These are phyloP conservation scores for Schlechtendalia chinensis DNA, from an alignment of 1,140 invertebrate species.

Conservation along the genomic window DNA sequence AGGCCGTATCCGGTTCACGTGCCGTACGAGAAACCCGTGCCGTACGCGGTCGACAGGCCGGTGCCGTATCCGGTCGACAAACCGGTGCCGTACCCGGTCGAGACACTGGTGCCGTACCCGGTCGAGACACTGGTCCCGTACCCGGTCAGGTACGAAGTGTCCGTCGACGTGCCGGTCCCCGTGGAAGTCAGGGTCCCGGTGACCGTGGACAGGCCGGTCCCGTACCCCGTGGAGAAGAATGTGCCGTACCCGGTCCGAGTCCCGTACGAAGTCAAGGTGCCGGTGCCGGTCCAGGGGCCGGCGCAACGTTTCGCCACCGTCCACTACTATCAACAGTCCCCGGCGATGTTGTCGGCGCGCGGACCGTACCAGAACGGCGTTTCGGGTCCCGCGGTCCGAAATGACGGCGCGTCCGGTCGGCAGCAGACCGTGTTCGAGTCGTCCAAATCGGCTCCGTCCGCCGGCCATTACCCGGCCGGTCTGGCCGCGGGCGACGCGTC, in stretches of 20 bases:
- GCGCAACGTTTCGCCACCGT: conserved; percentile 51
- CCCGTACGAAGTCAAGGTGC: background rate
- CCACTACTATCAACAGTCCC: conserved; percentile 3
- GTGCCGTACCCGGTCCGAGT: background rate
- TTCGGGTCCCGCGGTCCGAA: background rate
- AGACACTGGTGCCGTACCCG: conserved; percentile 64
- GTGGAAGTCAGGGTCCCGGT: background rate
- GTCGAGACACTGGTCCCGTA: conserved; percentile 62
- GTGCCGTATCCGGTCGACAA: conserved; percentile 57
- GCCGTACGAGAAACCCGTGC: conserved; percentile 28
- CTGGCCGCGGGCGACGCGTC: too few species aligned
- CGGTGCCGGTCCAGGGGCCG: background rate
- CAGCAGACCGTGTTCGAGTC: too few species aligned
- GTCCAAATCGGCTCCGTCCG: too few species aligned
- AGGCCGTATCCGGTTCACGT: conserved; percentile 36
- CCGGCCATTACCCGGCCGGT: too few species aligned
- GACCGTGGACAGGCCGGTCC: background rate
- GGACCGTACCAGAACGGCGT: background rate
- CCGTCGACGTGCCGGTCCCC: background rate
- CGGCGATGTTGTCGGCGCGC: background rate
- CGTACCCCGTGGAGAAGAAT: background rate
- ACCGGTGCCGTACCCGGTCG: conserved; percentile 57
- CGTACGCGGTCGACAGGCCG: conserved; percentile 10
- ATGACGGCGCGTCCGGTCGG: too few species aligned
- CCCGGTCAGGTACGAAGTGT: conserved; percentile 65